Evolutionary conservation across 2,888 invertebrate genomes (phyloP), one percentile per base, ranked within the genome.

Genomic region (Erannis defoliaria): DNA sequence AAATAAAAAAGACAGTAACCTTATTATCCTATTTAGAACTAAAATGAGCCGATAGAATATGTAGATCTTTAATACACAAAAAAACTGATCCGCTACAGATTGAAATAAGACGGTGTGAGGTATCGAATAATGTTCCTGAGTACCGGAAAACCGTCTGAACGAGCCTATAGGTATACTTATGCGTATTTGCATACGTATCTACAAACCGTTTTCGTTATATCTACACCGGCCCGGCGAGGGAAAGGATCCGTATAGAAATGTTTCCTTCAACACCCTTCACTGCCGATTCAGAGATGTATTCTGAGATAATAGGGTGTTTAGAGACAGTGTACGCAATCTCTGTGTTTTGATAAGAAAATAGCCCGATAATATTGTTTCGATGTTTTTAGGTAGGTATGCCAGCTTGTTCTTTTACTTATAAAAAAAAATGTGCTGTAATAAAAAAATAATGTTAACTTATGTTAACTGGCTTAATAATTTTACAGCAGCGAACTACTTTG

Each of bases 151-250:
- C 76, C 78, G 71, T 76, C 72, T 75, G 74, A 76, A 78, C 75
- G 76, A 75, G 74, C 69, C 71, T 71, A 71, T n/a, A n/a, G n/a
- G n/a, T n/a, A n/a, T 74, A 71, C 46, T 31, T 46, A 45, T 64
- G 72, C 72, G 74, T 75, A 77, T 72, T 80, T 78, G 80, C 82
- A 84, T 84, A 80, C 56, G 51, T 51, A 62, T 56, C 62, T 60
- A 60, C 75, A 80, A 75, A 82, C 80, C 77, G 78, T 77, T 77
- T 76, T 68, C 74, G 80, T 83, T 81, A 82, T 53, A 53, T 18
- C 16, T 51, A 37, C 37, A 51, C 9, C 14, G 43, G 45, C 40
- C 18, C 26, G 37, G 40, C 56, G 46, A 53, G 51, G 61, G 55
- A 46, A 56, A 50, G 62, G 62, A 53, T 61, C 51, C 62, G 56